phyloP scores from a whole-genome alignment of 2,113 vertebrate genomes.

The Syngnathus floridae region DNA sequence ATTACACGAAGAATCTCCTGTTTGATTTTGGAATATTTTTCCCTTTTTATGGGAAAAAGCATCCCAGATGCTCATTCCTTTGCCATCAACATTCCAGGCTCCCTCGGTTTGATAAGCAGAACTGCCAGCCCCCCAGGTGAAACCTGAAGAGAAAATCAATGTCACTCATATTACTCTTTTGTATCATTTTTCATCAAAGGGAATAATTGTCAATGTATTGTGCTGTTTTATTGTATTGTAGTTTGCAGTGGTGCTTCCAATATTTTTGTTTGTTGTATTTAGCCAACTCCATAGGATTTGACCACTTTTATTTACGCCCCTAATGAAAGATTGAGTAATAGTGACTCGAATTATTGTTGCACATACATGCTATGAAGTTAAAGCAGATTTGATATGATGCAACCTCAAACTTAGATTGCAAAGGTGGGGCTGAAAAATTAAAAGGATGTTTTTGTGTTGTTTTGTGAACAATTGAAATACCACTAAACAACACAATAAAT shows the following conservation, averaged over 20 bases:
- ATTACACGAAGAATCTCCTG: slow-evolving; percentile 79
- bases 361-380: too few species aligned
- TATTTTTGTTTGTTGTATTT: background rate
- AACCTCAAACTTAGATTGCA: too few species aligned
- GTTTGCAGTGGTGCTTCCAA: background rate
- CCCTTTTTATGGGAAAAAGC: slow-evolving; percentile 80
- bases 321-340: too few species aligned
- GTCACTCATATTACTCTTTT: background rate
- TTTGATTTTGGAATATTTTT: slow-evolving; percentile 75
- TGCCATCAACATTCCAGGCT: slow-evolving; percentile 89
- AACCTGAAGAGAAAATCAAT: slow-evolving; percentile 66
- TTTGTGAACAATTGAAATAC: too few species aligned
- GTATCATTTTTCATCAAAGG: background rate
- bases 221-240: too few species aligned
- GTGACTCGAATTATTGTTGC: too few species aligned
- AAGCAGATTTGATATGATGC: too few species aligned
- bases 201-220: background rate
- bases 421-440: too few species aligned
- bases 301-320: too few species aligned
- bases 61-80: slow-evolving; percentile 92
- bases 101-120: slow-evolving; percentile 94
- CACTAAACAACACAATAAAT: too few species aligned
- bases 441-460: too few species aligned
- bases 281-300: background rate
- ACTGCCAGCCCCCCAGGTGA: slow-evolving; percentile 88